Conservation (phyloP, 2,888 invertebrate species). For the Anoplius nigerrimus region DNA sequence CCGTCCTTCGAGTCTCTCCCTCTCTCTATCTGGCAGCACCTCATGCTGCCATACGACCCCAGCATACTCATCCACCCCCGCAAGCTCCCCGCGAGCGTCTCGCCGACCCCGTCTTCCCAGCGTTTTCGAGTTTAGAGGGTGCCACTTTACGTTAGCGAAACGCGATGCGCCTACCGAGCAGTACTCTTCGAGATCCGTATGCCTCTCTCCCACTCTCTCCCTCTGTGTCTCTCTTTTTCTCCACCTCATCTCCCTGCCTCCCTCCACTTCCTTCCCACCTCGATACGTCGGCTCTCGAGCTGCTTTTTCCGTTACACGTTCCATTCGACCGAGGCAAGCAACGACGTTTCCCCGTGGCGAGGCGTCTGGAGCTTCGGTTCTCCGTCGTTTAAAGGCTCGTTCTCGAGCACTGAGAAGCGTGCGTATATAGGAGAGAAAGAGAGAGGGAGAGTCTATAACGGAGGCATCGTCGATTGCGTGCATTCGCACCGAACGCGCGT, state of each 20-base stretch:
- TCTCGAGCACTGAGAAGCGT: too few species aligned
- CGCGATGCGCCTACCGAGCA: constrained; percentile 30
- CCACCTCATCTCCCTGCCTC: not conserved
- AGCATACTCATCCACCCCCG: not conserved
- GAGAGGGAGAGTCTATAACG: too few species aligned
- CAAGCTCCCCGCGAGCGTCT: not conserved
- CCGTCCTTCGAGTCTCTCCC: too few species aligned
- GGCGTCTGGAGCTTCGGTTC: too few species aligned
- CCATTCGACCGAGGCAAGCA: too few species aligned
- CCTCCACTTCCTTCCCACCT: not conserved
- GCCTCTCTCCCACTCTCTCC: not conserved
- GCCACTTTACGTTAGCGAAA: constrained; percentile 53
- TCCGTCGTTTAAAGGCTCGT: constrained; percentile 24
- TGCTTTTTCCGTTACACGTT: not conserved
- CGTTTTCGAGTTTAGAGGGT: constrained; percentile 56
- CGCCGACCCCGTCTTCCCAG: constrained; percentile 11
- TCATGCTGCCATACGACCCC: too few species aligned
- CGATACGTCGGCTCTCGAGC: not conserved
- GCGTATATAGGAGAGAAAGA: too few species aligned
- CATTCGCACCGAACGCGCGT: too few species aligned
- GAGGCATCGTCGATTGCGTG: not conserved
- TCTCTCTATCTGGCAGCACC: not conserved
- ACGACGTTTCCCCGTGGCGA: too few species aligned
- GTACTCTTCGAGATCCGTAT: constrained; percentile 13
- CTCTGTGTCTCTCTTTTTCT: not conserved